A percentile compares a stretch with the other conserved stretches of the same genome.
Conservation (phyloP, 2,113 vertebrate genomes). For the Thamnaconus septentrionalis region DNA sequence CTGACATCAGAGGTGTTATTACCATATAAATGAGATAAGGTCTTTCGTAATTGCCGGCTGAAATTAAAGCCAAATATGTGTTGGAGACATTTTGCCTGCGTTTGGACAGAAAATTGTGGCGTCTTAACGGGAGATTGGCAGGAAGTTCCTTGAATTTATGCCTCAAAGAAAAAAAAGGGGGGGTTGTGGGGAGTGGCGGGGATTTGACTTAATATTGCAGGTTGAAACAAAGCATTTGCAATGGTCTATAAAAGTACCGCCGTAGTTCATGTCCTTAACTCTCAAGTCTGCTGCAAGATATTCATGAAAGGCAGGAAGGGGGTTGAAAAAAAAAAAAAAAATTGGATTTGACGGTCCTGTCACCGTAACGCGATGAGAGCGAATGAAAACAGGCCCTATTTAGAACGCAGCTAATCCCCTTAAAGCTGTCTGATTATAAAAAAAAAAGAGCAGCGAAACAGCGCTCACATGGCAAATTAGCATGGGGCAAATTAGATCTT, state of each 20-base stretch:
- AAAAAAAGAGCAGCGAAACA: slow-evolving; percentile 15
- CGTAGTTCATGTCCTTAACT: slow-evolving; percentile 1
- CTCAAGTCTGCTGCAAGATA: slow-evolving; percentile 1
- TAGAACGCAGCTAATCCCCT: slow-evolving; percentile 31
- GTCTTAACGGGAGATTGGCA: slow-evolving; percentile 21
- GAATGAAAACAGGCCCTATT: slow-evolving; percentile 25
- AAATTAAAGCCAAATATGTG: slow-evolving; percentile 62
- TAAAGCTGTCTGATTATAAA: slow-evolving; percentile 38
- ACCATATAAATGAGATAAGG: slow-evolving; percentile 81
- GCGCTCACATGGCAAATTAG: slow-evolving; percentile 27
- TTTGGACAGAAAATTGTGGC: slow-evolving; percentile 28
- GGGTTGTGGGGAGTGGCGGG: too few relatives aligned
- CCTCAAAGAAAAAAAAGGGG: too few relatives aligned
- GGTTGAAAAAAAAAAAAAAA: not conserved
- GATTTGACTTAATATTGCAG: not conserved
- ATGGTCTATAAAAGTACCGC: not conserved
- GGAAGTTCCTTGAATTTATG: slow-evolving; percentile 1
- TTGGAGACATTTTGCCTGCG: slow-evolving; percentile 34
- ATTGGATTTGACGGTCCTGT: not conserved
- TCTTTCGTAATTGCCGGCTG: slow-evolving; percentile 69
- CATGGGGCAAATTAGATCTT: slow-evolving; percentile 42
- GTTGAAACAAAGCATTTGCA: not conserved
- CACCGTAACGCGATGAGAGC: not conserved
- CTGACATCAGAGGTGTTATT: slow-evolving; percentile 67
- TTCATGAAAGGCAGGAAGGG: not conserved